A percentile compares a stretch with the other conserved stretches of the same genome.
Conservation (phyloP, 2,113 vertebrate genomes). For the Cochlearius cochlearius region DNA sequence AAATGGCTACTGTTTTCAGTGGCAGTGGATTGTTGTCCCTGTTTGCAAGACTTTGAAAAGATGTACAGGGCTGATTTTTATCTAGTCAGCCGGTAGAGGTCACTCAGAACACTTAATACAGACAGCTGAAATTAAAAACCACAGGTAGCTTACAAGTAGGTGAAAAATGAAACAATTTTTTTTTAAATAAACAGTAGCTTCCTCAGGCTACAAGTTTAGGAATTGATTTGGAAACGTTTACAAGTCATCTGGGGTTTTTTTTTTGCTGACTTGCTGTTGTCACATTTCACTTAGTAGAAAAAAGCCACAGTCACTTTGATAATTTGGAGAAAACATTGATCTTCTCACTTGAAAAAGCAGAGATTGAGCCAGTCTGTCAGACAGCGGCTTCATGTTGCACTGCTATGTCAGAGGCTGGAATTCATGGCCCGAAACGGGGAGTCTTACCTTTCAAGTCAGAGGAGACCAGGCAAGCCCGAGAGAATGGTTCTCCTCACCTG, state of each 20-base stretch:
- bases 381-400: not conserved
- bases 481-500: not conserved
- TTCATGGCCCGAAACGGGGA: not conserved
- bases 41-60: not conserved
- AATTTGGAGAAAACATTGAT: not conserved
- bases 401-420: not conserved
- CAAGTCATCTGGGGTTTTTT: not conserved
- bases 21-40: not conserved
- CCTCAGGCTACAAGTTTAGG: not conserved
- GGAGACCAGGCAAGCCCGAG: not conserved
- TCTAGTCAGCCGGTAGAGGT: constrained; percentile 26
- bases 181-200: not conserved
- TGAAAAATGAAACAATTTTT: not conserved
- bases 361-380: not conserved
- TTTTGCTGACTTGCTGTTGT: not conserved
- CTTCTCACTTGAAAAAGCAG: not conserved
- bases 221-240: not conserved
- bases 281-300: not conserved
- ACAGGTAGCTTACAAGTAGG: not conserved
- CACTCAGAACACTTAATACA: not conserved
- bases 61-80: not conserved
- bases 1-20: not conserved
- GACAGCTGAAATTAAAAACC: not conserved
- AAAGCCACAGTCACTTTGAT: not conserved
- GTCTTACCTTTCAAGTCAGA: not conserved